Conservation (phyloP, 2,113 vertebrate genomes). For the Damaliscus lunatus region DNA sequence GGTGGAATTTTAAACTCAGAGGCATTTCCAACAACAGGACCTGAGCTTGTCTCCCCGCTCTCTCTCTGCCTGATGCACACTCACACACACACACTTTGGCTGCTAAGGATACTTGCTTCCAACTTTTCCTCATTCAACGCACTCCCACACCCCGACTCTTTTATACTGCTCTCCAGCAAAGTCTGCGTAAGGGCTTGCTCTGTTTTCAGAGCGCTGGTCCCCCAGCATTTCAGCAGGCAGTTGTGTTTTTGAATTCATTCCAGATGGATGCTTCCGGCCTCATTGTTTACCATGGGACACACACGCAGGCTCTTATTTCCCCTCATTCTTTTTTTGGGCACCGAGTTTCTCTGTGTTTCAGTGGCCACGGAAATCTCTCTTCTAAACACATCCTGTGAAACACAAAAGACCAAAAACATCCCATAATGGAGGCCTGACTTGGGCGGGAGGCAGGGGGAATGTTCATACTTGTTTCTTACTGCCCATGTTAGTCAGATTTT, state of each 20-base stretch:
- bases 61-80: background rate
- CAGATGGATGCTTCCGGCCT: slow-evolving; percentile 46
- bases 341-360: slow-evolving; percentile 32
- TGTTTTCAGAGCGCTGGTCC: background rate
- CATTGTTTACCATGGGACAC: slow-evolving; percentile 18
- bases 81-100: background rate
- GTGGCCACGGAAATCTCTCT: slow-evolving; percentile 38
- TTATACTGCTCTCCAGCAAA: background rate
- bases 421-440: background rate
- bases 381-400: slow-evolving; percentile 56
- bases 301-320: slow-evolving; percentile 53
- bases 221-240: background rate
- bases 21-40: slow-evolving; percentile 25
- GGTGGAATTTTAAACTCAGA: slow-evolving; percentile 49
- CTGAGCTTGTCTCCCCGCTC: accelerated
- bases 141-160: background rate
- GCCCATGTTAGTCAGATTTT: background rate
- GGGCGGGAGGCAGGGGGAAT: background rate
- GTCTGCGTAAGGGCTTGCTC: slow-evolving; percentile 30
- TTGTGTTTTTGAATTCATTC: slow-evolving; percentile 50
- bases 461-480: background rate
- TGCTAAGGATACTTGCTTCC: background rate
- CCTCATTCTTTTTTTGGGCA: slow-evolving; percentile 58
- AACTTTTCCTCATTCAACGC: background rate
- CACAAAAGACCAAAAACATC: slow-evolving; percentile 57